These are phyloP conservation scores for Beroe forskalii DNA, from an alignment of 37 sponge, comb jelly and placozoan genomes.

Conservation along the genomic window DNA sequence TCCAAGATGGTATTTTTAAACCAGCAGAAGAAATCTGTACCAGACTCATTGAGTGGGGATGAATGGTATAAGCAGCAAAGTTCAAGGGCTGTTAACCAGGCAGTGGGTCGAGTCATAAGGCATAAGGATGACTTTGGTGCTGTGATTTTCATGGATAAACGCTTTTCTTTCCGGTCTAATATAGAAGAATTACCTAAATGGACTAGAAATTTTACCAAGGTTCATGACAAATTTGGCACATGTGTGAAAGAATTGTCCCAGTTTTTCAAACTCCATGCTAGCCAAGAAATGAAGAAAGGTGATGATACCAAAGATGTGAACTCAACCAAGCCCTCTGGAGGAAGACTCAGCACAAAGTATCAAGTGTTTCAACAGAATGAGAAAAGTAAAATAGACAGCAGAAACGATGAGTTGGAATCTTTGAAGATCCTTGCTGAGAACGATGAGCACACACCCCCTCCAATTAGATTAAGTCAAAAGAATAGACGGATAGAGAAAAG, in stretches of 20 bases:
- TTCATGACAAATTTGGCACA: not conserved
- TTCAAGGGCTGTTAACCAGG: conserved; percentile 95
- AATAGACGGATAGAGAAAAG: not conserved
- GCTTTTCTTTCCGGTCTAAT: conserved; percentile 49
- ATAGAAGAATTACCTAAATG: conserved; percentile 39
- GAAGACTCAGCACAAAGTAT: conserved; percentile 5
- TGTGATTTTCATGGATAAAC: conserved; percentile 88
- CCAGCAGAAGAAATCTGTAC: not conserved
- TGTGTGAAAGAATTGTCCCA: not conserved
- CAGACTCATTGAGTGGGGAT: conserved; percentile 72
- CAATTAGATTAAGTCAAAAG: not conserved
- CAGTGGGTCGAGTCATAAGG: conserved; percentile 95
- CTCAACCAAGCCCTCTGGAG: not conserved
- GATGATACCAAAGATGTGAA: not conserved
- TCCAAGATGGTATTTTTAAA: not conserved
- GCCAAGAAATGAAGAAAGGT: not conserved
- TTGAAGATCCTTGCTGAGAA: not conserved
- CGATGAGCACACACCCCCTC: conserved; percentile 8
- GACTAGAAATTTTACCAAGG: not conserved
- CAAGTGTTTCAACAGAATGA: not conserved
- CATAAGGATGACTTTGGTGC: conserved; percentile 92
- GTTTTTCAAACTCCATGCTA: conserved; percentile 31
- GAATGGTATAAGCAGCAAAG: conserved; percentile 96
- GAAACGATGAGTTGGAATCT: not conserved
- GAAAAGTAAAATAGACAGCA: not conserved